Base-by-base conservation (phyloP, 1,140 invertebrate species). In the Anoplolepis gracilipes region DNA sequence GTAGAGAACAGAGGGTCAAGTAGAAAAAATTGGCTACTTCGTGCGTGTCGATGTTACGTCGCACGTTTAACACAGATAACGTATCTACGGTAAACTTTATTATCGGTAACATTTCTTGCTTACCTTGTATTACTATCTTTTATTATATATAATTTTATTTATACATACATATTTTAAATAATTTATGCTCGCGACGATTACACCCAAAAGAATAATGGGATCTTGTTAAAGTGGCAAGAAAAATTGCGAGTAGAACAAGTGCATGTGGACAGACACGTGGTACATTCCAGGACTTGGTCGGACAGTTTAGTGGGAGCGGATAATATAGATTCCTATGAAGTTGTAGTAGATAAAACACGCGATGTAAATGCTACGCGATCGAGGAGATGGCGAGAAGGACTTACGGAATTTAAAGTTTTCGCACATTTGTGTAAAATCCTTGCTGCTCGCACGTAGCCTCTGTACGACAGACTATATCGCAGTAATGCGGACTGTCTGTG, bases 1-100 rank as follows among this genome's bases (percentile, higher is more conserved):
- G 77, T 36, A 87, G 46, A 39, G 33, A 82, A 25, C 64, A 7
- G 49, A 69, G 7, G 42, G 16, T 64, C n/a, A 89, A 88, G 76
- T 88, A 77, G 87, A 88, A 85, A 42, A 62, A 49, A 13, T 19
- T 49, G 1, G 25, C 30, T 61, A 42, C 8, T 57, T 72, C 22
- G 78, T 55, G 16, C 8, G 13, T 6, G 16, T 25, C 49, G 67
- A 55, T 49, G n/a, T 78, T 33, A 49, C n/a, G n/a, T 67, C 6
- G 28, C n/a, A 53, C 39, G 1, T 67, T 67, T 25, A 36, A 11
- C 46, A 36, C 8, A 36, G 76, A 22, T 69, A 79, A 79, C 30
- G 6, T 79, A 79, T 79, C 76, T 55, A 69, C 76, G 42, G 76
- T 53, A 30, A 79, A 69, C 76, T 79, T 53, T 6, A 67, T 79